A percentile compares a stretch with the other conserved stretches of the same genome.
These are phyloP conservation scores for Lithobates pipiens DNA, from an alignment of 2,797 vertebrate species.

Conservation along the genomic window DNA sequence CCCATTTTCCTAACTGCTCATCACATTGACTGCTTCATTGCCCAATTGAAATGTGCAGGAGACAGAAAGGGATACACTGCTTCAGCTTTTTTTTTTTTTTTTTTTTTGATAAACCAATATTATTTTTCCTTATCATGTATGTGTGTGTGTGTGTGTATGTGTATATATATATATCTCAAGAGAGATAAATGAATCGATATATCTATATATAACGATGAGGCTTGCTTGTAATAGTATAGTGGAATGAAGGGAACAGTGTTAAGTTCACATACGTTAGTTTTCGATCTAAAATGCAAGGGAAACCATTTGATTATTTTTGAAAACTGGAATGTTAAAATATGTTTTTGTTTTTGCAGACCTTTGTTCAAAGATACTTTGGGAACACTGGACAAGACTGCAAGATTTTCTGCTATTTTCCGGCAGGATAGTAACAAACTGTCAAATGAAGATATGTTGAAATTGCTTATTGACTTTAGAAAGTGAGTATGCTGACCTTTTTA, in stretches of 20 bases:
- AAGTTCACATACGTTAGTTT: too few relatives aligned
- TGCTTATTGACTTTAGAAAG: conserved; percentile 95
- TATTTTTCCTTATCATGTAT: too few relatives aligned
- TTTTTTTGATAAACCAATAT: too few relatives aligned
- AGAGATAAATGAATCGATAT: too few relatives aligned
- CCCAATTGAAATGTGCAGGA: background rate
- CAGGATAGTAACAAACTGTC: conserved; percentile 97
- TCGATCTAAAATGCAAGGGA: too few relatives aligned
- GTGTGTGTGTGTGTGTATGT: too few relatives aligned
- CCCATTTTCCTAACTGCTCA: background rate
- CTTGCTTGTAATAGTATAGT: too few relatives aligned
- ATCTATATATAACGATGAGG: too few relatives aligned
- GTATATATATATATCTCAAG: too few relatives aligned
- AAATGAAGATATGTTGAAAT: conserved; percentile 95
- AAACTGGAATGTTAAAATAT: too few relatives aligned
- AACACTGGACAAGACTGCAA: conserved; percentile 89
- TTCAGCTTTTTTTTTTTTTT: background rate
- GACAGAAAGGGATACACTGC: background rate
- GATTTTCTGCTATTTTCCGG: conserved; percentile 92
- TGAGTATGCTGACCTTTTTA: conserved; percentile 71
- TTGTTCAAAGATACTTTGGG: conserved; percentile 94
- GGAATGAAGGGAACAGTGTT: too few relatives aligned
- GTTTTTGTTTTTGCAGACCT: conserved; percentile 77
- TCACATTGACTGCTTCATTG: background rate
- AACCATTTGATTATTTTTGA: background rate